phyloP scores from a whole-genome alignment of 2,888 invertebrate species.

The Eudemis profundana region DNA sequence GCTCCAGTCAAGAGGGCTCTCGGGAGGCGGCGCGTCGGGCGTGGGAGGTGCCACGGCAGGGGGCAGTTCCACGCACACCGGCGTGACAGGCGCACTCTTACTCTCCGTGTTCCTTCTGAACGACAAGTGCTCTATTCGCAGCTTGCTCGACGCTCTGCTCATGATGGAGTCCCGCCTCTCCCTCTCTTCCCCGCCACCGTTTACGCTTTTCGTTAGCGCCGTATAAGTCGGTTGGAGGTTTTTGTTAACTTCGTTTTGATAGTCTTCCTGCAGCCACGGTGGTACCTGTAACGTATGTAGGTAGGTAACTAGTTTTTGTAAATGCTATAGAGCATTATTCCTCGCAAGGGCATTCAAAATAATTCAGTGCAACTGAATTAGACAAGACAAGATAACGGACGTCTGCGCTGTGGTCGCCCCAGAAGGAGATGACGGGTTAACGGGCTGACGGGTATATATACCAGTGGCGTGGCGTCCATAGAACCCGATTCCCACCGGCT shows the following conservation, averaged over 20 bases:
- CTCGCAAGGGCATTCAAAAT: not conserved
- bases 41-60: conserved; percentile 61
- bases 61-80: conserved; percentile 60
- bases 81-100: conserved; percentile 71
- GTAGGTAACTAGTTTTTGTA: conserved; percentile 25
- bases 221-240: conserved; percentile 79
- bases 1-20: conserved; percentile 87
- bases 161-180: conserved; percentile 78
- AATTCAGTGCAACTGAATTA: not conserved
- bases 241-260: conserved; percentile 80
- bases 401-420: too few relatives aligned
- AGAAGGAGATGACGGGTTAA: too few relatives aligned
- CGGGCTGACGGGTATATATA: too few relatives aligned
- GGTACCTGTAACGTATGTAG: conserved; percentile 85
- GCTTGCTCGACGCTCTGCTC: conserved; percentile 78
- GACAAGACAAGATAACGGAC: too few relatives aligned
- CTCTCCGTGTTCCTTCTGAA: conserved; percentile 68
- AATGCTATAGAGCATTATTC: too few relatives aligned
- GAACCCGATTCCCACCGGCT: too few relatives aligned
- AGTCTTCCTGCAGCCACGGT: conserved; percentile 90
- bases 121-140: conserved; percentile 77
- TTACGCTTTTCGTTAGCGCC: conserved; percentile 72
- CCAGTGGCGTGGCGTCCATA: too few relatives aligned
- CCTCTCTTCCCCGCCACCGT: conserved; percentile 70
- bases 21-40: conserved; percentile 70